Evolutionary conservation across 2,888 invertebrate species (phyloP), one percentile per base, ranked within the genome.

Genomic region (Nemapogon koenigi): DNA sequence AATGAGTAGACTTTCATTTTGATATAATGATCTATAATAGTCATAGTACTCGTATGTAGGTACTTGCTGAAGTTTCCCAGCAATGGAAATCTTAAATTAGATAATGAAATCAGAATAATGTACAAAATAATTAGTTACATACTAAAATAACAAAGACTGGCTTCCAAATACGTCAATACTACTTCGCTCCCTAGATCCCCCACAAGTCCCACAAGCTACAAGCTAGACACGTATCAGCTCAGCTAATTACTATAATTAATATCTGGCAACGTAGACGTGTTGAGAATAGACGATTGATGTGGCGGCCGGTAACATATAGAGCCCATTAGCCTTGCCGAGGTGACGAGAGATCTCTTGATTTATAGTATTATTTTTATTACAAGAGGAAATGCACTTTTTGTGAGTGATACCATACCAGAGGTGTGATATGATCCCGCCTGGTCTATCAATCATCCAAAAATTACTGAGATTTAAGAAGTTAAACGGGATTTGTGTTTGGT

Each of bases 221-320:
- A 35, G 22, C 35, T 28, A 27, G 16, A 27, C 28, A 27, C 28
- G 37, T 37, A 37, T 37, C 37, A 28, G 16, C 26, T 14, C 26
- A n/a, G 35, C 71, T 72, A 76, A 78, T 76, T 75, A 68, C 68
- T 65, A 67, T 72, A 76, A 76, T 75, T 73, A 78, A 76, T 78
- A 69, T 68, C 62, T 28, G 33, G 33, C 19, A 33, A 13, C 54
- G 50, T 63, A 62, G 72, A 69, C 72, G 64, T 62, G 68, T 53
- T 52, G 52, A 70, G 75, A 75, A 76, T 73, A 51, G 72, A 63
- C 55, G 70, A 75, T 70, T 70, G 70, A 73, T 73, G 71, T 10
- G n/a, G 28, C n/a, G n/a, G 28, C 53, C 51, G 53, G 67, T 63
- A 63, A 75, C 71, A 66, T 71, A 73, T 73, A 60, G 68, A 63